phyloP scores from a whole-genome alignment of 2,113 vertebrate species.

The Tetrax tetrax region DNA sequence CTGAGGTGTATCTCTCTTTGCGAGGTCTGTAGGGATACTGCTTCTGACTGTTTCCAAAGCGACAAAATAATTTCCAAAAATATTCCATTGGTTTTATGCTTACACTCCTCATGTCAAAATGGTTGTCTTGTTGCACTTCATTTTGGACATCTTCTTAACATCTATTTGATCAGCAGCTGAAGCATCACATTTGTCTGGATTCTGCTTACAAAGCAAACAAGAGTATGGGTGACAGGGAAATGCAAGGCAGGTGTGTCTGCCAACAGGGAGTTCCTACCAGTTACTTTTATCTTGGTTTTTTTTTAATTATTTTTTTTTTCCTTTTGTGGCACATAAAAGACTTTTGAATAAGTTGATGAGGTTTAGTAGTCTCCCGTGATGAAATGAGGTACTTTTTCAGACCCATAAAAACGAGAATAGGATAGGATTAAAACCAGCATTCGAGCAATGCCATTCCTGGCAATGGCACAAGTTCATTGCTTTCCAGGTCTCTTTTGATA shows the following conservation, averaged over 20 bases:
- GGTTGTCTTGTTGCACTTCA: background rate
- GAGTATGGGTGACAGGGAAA: background rate
- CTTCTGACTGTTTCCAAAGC: background rate
- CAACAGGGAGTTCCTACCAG: background rate
- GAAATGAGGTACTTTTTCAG: background rate
- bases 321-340: constrained; percentile 6
- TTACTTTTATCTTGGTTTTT: background rate
- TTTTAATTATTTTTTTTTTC: background rate
- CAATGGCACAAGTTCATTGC: background rate
- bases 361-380: constrained; percentile 23
- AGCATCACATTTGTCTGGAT: background rate
- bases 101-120: background rate
- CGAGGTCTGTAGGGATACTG: background rate
- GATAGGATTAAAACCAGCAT: background rate
- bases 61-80: background rate
- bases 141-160: background rate
- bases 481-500: constrained; percentile 41
- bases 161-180: background rate
- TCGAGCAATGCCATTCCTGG: constrained; percentile 3
- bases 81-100: background rate
- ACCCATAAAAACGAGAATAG: background rate
- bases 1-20: too few relatives aligned
- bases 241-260: constrained; percentile 2
- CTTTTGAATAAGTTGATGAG: constrained; percentile 37
- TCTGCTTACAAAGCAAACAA: background rate